Evolutionary conservation across 2,888 invertebrate genomes (phyloP), one percentile per base, ranked within the genome.

Genomic region (Drosophila conformis): DNA sequence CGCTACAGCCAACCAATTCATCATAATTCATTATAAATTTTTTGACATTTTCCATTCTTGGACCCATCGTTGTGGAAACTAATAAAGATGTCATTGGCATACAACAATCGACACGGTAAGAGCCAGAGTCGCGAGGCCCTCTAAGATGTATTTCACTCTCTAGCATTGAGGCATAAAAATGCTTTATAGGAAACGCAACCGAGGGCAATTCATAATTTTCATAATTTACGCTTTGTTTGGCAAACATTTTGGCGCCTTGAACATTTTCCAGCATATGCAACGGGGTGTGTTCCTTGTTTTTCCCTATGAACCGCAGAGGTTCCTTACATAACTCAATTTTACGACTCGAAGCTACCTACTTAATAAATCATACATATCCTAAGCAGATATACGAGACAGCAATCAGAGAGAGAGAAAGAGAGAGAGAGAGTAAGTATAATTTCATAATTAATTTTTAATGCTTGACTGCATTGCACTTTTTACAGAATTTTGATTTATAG

Each of bases 391-490:
- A 18, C 27, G 54, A 46, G 36, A 13, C 46, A 25, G 33, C n/a
- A 10, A 42, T 25, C 35, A n/a, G 33, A 11, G n/a, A 49, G 40
- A 27, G 59, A 35, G 4, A 27, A n/a, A 7, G 36, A 18, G 36
- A 18, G 13, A 38, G 40, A 25, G 46, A 5, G 33, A 4, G 15
- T 21, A 27, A 31, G 27, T 18, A 27, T 49, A 63, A 67, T 70
- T 79, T 87, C 87, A 88, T 86, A 84, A 87, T 87, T 88, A 86
- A 87, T 87, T 88, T 88, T 87, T 80, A 84, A 81, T 88, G 87
- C 87, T 79, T 88, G 82, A 88, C 77, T 88, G 89, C 74, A 40
- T 59, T 71, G 70, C 71, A 78, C 73, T 71, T 77, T 74, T 76
- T 68, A 60, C 70, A 65, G 31, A 80, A 72, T 84, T 83, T 76